A percentile compares a stretch with the other conserved stretches of the same genome.
Conservation (phyloP, 2,888 invertebrate species). For the Eledona agricola region DNA sequence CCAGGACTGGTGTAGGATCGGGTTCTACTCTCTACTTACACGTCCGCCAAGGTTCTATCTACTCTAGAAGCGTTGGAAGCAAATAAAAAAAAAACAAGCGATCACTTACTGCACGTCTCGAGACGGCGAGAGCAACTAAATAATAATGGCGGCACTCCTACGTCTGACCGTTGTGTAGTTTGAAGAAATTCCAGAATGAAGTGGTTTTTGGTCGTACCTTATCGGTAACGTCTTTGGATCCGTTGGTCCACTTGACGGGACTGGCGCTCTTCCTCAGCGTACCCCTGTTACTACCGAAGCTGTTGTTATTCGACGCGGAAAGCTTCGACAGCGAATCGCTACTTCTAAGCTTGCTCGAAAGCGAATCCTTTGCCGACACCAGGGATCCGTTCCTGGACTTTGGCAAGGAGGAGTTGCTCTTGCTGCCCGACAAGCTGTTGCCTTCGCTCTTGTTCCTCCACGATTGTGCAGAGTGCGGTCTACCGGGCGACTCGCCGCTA, state of each 20-base stretch:
- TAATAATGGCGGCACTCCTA: slow-evolving; percentile 56
- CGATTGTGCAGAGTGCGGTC: slow-evolving; percentile 67
- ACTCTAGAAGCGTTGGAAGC: slow-evolving; percentile 40
- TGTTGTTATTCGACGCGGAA: slow-evolving; percentile 48
- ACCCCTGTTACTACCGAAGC: slow-evolving; percentile 45
- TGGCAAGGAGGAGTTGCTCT: slow-evolving; percentile 56
- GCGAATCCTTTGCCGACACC: slow-evolving; percentile 62
- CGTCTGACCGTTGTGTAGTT: slow-evolving; percentile 67
- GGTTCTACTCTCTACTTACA: slow-evolving; percentile 34
- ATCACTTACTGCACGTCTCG: slow-evolving; percentile 61
- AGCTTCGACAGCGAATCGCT: slow-evolving; percentile 64
- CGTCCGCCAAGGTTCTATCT: slow-evolving; percentile 19
- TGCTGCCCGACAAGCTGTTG: slow-evolving; percentile 53
- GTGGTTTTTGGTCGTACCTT: slow-evolving; percentile 78
- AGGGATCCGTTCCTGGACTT: slow-evolving; percentile 61
- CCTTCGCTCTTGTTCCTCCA: slow-evolving; percentile 57
- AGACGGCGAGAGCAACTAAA: slow-evolving; percentile 56
- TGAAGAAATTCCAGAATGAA: slow-evolving; percentile 75
- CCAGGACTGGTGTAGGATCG: background rate
- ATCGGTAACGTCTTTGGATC: slow-evolving; percentile 41
- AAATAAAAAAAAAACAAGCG: slow-evolving; percentile 59
- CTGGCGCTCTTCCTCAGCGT: slow-evolving; percentile 52
- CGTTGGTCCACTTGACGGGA: slow-evolving; percentile 47
- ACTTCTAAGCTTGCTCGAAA: slow-evolving; percentile 65
- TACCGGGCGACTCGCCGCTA: slow-evolving; percentile 61